Evolutionary conservation across 2,797 vertebrate genomes (phyloP).

Genomic region (Hoplostethus atlanticus): DNA sequence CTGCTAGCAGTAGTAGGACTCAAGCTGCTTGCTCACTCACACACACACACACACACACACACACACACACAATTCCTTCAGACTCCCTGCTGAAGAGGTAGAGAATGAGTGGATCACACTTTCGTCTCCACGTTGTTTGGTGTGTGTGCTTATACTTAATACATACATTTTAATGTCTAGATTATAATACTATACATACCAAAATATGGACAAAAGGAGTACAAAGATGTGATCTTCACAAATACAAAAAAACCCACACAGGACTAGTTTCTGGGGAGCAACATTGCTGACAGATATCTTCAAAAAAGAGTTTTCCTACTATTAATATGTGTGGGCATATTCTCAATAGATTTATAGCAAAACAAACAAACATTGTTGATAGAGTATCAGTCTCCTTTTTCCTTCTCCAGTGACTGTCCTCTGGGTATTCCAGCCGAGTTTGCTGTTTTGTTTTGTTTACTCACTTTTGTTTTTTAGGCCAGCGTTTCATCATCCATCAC

Average conservation of each 20-base stretch:
- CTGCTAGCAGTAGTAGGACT: conserved; percentile 62
- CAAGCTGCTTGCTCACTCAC: conserved; percentile 68
- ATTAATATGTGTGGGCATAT: conserved; percentile 69
- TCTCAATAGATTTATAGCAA: conserved; percentile 72
- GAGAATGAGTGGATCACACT: conserved; percentile 63
- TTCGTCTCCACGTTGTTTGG: conserved; percentile 55
- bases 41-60: conserved; percentile 13
- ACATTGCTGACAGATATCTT: conserved; percentile 59
- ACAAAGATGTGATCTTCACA: conserved; percentile 45
- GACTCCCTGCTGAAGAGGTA: conserved; percentile 52
- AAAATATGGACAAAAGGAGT: conserved; percentile 40
- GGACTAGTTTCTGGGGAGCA: conserved; percentile 47
- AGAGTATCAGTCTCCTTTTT: conserved; percentile 78
- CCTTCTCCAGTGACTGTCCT: conserved; percentile 63
- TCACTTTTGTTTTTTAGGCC: conserved; percentile 70
- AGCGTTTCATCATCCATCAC: conserved; percentile 77
- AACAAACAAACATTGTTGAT: conserved; percentile 78
- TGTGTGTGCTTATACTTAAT: neutral
- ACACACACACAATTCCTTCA: conserved; percentile 19
- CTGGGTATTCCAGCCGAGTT: conserved; percentile 68
- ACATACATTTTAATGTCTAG: conserved; percentile 7
- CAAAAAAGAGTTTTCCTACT: conserved; percentile 57
- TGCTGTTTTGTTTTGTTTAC: conserved; percentile 76
- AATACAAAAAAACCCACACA: conserved; percentile 28
- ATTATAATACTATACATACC: conserved; percentile 14